Evolutionary conservation across 2,888 invertebrate species (phyloP).

Genomic region (Oscheius sp.): DNA sequence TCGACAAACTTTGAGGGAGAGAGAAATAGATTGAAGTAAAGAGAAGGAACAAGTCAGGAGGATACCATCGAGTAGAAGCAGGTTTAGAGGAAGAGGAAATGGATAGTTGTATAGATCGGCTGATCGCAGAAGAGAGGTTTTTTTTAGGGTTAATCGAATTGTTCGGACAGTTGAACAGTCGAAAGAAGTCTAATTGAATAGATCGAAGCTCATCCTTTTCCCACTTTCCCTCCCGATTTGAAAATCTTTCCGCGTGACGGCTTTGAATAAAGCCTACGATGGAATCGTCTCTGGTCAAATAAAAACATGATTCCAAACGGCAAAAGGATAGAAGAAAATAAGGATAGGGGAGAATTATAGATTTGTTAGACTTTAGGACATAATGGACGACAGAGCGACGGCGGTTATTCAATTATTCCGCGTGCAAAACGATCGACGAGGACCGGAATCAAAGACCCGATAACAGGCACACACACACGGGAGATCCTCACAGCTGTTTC

Average conservation of each 20-base stretch:
- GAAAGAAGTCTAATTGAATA: too few species aligned
- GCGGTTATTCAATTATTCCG: constrained; percentile 31
- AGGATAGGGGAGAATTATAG: background rate
- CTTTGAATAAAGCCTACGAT: background rate
- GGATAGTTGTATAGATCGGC: too few species aligned
- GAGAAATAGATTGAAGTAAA: background rate
- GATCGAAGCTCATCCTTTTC: background rate
- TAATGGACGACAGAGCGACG: constrained; percentile 26
- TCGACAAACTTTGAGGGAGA: background rate
- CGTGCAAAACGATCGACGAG: constrained; percentile 30
- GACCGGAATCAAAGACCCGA: constrained; percentile 25
- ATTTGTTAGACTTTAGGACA: constrained; percentile 24
- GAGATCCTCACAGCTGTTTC: background rate
- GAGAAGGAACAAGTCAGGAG: background rate
- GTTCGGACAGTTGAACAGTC: background rate
- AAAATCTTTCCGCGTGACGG: background rate
- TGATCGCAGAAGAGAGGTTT: too few species aligned
- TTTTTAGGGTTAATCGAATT: background rate
- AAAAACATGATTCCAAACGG: background rate
- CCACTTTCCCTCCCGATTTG: background rate
- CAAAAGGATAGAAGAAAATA: background rate
- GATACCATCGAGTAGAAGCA: background rate
- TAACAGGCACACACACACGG: constrained; percentile 1
- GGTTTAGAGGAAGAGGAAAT: background rate
- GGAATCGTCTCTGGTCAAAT: background rate